phyloP scores from a whole-genome alignment of 2,797 vertebrate species.

The Corythornis leucogaster region DNA sequence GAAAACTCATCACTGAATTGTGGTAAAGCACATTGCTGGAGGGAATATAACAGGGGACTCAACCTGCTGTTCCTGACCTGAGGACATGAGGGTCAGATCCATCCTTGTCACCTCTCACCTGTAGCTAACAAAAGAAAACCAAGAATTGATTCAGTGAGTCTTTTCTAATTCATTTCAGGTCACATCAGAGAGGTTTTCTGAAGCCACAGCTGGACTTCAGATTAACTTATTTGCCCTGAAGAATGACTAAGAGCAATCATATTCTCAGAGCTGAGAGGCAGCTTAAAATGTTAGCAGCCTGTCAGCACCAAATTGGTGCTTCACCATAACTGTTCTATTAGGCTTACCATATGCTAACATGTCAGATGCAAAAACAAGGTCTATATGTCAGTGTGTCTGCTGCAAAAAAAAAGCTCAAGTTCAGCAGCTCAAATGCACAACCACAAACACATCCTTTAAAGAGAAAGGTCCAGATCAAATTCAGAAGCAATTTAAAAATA shows the following conservation, averaged over 20 bases:
- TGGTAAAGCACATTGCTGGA: not conserved
- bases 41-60: not conserved
- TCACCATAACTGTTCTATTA: not conserved
- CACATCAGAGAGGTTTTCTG: not conserved
- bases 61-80: not conserved
- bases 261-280: not conserved
- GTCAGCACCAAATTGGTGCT: not conserved
- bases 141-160: not conserved
- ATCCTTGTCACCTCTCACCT: not conserved
- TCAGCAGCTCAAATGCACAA: not conserved
- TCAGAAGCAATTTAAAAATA: slow-evolving; percentile 27
- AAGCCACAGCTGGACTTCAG: not conserved
- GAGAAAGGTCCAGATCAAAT: not conserved
- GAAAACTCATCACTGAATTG: not conserved
- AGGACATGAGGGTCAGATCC: not conserved
- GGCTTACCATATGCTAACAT: not conserved
- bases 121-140: not conserved
- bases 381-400: not conserved
- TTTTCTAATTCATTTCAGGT: not conserved
- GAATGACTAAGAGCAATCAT: not conserved
- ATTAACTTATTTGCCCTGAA: not conserved
- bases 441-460: not conserved
- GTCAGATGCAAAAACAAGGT: not conserved
- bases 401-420: not conserved
- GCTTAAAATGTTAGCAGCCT: not conserved